A percentile compares a stretch with the other conserved stretches of the same genome.
Conservation (phyloP, 2,113 vertebrate genomes). For the Todiramphus saurophagus region DNA sequence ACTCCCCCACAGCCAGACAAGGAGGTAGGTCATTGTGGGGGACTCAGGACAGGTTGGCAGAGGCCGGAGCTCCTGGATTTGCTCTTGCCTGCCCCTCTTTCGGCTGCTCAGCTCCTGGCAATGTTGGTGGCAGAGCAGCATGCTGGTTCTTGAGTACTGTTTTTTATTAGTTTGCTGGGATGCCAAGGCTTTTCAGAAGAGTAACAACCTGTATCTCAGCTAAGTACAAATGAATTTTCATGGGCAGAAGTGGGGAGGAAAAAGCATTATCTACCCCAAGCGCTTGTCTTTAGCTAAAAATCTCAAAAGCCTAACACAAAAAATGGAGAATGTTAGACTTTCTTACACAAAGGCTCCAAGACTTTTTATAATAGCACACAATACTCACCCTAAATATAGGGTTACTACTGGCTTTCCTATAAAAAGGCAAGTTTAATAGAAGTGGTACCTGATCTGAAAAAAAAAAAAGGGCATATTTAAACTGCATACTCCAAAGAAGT, state of each 20-base stretch:
- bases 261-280: neutral
- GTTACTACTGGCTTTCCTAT: neutral
- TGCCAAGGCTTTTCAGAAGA: neutral
- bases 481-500: neutral
- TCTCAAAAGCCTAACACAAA: neutral
- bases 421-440: neutral
- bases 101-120: neutral
- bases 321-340: neutral
- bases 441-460: neutral
- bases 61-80: neutral
- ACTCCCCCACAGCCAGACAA: neutral
- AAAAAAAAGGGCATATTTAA: neutral
- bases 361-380: neutral
- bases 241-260: neutral
- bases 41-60: neutral
- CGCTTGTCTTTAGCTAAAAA: neutral
- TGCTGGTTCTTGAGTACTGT: fast-evolving
- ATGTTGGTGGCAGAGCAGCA: neutral
- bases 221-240: neutral
- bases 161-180: neutral
- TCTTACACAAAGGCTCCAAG: neutral
- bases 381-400: neutral
- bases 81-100: fast-evolving
- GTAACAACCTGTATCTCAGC: neutral
- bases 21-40: neutral